Evolutionary conservation across 2,888 invertebrate species (phyloP), one percentile per base, ranked within the genome.

Genomic region (Pemphredon lugubris): DNA sequence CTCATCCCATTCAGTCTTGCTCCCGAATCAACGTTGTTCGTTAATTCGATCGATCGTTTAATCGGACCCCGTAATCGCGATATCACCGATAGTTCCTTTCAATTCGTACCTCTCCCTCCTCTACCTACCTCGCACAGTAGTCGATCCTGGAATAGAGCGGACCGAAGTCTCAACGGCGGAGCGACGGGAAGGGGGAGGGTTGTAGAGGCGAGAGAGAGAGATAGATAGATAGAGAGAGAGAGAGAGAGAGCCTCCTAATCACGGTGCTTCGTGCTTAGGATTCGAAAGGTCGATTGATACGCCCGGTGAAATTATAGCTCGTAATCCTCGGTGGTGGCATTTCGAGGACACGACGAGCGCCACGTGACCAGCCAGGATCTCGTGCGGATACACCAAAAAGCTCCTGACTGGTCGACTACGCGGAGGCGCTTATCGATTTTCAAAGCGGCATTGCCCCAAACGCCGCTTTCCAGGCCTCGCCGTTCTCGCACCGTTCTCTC

Each of bases 341-440:
- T 68, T 70, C 70, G 75, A 68, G 78, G 65, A 75, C 75, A 75
- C 67, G 50, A 55, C 58, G 57, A 61, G 61, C 66, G 67, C 61
- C 79, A 68, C 75, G 75, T 72, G 76, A 76, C 70, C 75, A 51
- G 73, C 68, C 67, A 79, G 77, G 79, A 79, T 79, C 72, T 77
- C 60, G 66, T 68, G 60, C 65, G 75, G 77, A 79, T 79, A 79
- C 69, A 79, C 77, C 79, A 70, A 79, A 79, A 79, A 79, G 77
- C 79, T 73, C 75, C 79, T 75, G 79, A 79, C 79, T 79, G 79
- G 79, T 77, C 79, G 79, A 79, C 79, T 79, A 79, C 75, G 77
- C 68, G 79, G 77, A 75, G 77, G 65, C 79, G 82, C 76, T 82
- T 83, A 83, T 83, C 82, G 83, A 83, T 83, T 83, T 83, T 83